phyloP scores from a whole-genome alignment of 2,113 vertebrate genomes.

The Gymnogyps californianus region DNA sequence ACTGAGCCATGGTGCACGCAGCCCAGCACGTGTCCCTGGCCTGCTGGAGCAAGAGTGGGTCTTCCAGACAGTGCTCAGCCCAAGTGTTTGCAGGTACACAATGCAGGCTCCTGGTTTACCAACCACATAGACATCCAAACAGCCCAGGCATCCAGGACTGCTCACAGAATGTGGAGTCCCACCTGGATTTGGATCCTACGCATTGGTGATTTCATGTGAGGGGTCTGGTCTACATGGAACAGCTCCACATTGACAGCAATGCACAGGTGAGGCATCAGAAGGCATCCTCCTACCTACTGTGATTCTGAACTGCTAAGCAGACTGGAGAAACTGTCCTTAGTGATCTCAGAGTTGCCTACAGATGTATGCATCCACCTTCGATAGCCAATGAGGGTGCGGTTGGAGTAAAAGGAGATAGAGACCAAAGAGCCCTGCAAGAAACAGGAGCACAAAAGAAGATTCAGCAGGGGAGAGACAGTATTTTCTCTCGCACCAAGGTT shows the following conservation, averaged over 20 bases:
- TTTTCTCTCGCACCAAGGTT: background rate
- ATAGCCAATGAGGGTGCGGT: fast-evolving
- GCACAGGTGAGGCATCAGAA: background rate
- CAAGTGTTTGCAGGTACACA: background rate
- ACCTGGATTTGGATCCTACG: background rate
- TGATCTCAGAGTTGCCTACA: background rate
- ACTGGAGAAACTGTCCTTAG: background rate
- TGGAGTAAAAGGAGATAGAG: background rate
- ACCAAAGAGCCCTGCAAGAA: background rate
- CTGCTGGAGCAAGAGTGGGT: background rate
- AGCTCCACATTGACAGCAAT: background rate
- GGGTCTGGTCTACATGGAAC: background rate
- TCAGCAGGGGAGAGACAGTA: background rate
- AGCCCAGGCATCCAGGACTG: background rate
- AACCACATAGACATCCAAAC: background rate
- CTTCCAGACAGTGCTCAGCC: background rate
- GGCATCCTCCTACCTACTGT: background rate
- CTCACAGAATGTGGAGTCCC: background rate
- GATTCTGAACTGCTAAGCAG: background rate
- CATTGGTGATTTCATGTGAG: background rate
- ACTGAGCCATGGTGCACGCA: fast-evolving
- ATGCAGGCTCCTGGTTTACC: background rate
- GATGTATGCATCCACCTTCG: background rate
- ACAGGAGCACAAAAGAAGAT: background rate
- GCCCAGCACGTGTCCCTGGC: background rate